phyloP scores from a whole-genome alignment of 2,113 vertebrate genomes.

The Abramis brama region DNA sequence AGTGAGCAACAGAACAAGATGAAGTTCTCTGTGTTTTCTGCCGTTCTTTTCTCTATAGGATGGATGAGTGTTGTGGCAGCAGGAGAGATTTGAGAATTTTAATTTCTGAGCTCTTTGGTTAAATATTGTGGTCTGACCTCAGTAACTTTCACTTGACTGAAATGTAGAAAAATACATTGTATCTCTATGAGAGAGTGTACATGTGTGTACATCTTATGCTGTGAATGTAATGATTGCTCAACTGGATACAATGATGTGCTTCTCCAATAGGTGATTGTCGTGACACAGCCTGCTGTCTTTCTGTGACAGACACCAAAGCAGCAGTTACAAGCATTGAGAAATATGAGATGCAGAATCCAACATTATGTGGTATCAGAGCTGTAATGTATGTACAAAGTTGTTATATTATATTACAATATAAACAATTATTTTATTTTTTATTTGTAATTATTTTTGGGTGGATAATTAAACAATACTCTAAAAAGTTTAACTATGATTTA shows the following conservation, averaged over 20 bases:
- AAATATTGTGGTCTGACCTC: not conserved
- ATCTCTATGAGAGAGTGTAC: not conserved
- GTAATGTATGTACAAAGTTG: too few species aligned
- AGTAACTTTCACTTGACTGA: not conserved
- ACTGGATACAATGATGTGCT: too few species aligned
- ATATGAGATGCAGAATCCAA: not conserved
- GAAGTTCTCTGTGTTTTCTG: not conserved
- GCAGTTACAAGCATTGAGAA: fast-evolving
- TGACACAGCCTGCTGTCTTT: conserved; percentile 39
- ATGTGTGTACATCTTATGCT: too few species aligned
- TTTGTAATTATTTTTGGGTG: too few species aligned
- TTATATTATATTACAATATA: too few species aligned
- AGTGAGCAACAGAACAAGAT: not conserved
- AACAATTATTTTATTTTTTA: too few species aligned
- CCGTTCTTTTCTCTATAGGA: not conserved
- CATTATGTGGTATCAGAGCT: too few species aligned
- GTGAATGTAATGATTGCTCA: too few species aligned
- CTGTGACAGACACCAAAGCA: fast-evolving
- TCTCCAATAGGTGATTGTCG: too few species aligned
- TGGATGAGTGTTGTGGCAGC: not conserved
- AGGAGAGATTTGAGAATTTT: not conserved
- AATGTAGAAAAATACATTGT: not conserved
- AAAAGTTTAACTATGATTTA: too few species aligned
- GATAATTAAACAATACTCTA: too few species aligned
- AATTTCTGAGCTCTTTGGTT: not conserved